Percentiles rank a stretch among this genome's conserved stretches.
Evolutionary conservation across 2,797 vertebrate species (phyloP).

Genomic region (Malurus splendens): DNA sequence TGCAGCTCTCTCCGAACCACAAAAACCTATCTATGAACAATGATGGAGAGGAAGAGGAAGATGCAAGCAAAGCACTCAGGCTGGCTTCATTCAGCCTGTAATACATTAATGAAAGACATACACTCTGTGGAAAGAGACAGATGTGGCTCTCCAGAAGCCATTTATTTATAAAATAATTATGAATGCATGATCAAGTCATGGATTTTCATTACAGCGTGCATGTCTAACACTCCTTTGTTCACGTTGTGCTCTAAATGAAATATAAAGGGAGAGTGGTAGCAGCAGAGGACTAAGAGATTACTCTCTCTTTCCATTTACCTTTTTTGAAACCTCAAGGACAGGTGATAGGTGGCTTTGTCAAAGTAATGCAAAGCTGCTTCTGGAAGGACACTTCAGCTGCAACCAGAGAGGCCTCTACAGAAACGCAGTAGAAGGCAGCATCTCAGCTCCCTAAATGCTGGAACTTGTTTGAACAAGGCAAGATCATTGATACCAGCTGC

Average conservation of each 20-base stretch:
- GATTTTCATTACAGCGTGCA: conserved; percentile 67
- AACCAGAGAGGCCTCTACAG: not conserved
- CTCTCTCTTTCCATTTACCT: not conserved
- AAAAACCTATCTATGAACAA: conserved; percentile 83
- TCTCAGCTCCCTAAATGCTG: conserved; percentile 8
- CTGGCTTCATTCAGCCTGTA: conserved; percentile 47
- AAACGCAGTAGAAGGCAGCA: not conserved
- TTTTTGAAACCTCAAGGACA: not conserved
- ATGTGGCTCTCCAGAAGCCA: conserved; percentile 70
- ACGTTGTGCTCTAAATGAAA: conserved; percentile 57
- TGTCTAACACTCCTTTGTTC: conserved; percentile 62
- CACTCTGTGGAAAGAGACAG: conserved; percentile 62
- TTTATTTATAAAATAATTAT: conserved; percentile 83
- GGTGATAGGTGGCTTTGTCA: not conserved
- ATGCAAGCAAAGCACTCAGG: conserved; percentile 82
- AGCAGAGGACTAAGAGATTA: not conserved
- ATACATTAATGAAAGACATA: conserved; percentile 71
- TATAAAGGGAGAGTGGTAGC: conserved; percentile 6
- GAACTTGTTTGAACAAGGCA: not conserved
- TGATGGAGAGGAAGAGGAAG: conserved; percentile 77
- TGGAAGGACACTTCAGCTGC: not conserved
- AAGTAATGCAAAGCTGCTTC: not conserved
- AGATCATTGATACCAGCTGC: conserved; percentile 9
- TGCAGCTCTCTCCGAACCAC: conserved; percentile 85
- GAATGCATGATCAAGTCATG: conserved; percentile 69